Conservation (phyloP, 2,113 vertebrate genomes). For the Microtus montanus region DNA sequence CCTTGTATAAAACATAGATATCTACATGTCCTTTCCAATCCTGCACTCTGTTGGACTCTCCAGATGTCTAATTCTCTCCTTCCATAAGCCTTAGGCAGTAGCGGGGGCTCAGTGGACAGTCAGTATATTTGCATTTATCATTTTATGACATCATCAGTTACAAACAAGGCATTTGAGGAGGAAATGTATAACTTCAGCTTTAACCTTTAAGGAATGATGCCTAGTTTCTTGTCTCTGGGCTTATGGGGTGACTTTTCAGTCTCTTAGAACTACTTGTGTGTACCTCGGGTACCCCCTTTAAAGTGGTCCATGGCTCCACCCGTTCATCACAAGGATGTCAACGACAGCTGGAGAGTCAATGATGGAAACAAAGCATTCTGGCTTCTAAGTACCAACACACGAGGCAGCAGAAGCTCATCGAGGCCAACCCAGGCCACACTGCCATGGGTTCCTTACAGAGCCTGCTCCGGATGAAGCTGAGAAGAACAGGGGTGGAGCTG, state of each 20-base stretch:
- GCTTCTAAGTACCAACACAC: not conserved
- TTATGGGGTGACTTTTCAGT: not conserved
- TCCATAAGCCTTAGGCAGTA: not conserved
- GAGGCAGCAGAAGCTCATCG: rapidly evolving
- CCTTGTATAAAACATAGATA: not conserved
- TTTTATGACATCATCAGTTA: slow-evolving; percentile 32
- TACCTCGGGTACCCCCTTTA: not conserved
- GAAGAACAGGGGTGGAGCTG: not conserved
- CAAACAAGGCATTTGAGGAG: not conserved
- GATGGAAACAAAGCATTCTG: not conserved
- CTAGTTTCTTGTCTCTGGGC: not conserved
- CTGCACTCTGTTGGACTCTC: not conserved
- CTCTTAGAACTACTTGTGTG: not conserved
- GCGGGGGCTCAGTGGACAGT: not conserved
- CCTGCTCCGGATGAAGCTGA: not conserved
- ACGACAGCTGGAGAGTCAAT: not conserved
- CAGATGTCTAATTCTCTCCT: not conserved
- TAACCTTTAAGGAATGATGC: slow-evolving; percentile 21
- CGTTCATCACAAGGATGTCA: not conserved
- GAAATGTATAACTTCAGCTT: not conserved
- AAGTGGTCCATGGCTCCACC: not conserved
- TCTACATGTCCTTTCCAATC: not conserved
- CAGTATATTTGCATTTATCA: not conserved
- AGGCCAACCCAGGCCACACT: rapidly evolving
- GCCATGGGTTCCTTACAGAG: not conserved